Base-by-base conservation (phyloP, 2,113 vertebrate species). In the Ramphastos sulfuratus region DNA sequence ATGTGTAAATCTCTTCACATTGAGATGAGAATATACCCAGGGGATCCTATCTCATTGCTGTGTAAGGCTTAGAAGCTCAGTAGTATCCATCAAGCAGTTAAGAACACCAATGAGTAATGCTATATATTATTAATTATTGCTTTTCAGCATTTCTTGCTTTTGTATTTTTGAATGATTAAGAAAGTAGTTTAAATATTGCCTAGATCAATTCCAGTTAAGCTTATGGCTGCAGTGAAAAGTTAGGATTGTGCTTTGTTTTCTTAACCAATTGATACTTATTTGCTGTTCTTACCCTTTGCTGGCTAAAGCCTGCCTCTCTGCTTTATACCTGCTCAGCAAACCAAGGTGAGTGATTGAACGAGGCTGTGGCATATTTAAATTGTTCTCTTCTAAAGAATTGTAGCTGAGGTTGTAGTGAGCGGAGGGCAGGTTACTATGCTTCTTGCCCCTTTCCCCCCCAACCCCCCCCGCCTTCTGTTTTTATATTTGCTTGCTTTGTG, bases 211-310 rank as follows among this genome's bases (percentile, higher is more conserved):
- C 89, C 90, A 85, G 71, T 74, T 89, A 95, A 92, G 85, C 74
- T 92, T 89, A 85, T 75, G 71, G 52, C 85, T 96, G 33, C 83
- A 94, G 5, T 93, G 89, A 91, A 95, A 97, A 97, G 85, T 95
- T 94, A 85, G 86, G 72, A 72, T n/a, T 96, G 81, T 97, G 90
- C 77, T 92, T 97, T 96, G 90, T 92, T 96, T 96, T 94, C 74
- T 31, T 97, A 95, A 97, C 74, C 82, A 95, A 96, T 94, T 97
- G 95, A 97, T 97, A 97, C 95, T 98, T 97, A 85, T 67, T 97
- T 98, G 95, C 97, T 98, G 61, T 98, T 98, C 97, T 98, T 98
- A 97, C 95, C 95, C 97, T 97, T 97, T 98, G 97, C 97, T 98
- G 97, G 97, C 98, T 97, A 97, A 98, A 98, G 97, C 96, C 97